Percentiles rank a stretch among this genome's conserved stretches.
Conservation (phyloP, 35 echinoderm and acorn worm species). For the Amphiura filiformis region DNA sequence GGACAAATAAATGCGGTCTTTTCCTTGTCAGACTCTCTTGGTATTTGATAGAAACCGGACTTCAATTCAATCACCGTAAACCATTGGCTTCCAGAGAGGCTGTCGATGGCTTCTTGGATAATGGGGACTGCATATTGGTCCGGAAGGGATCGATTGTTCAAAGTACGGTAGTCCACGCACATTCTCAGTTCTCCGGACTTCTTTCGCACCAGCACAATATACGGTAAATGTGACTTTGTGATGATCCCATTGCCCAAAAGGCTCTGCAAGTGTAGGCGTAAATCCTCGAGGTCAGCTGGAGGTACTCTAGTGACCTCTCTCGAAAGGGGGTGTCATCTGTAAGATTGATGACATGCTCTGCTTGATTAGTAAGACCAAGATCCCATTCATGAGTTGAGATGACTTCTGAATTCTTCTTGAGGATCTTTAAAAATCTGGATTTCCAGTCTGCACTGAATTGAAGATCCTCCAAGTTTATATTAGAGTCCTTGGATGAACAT, state of each 20-base stretch:
- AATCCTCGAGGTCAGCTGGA: constrained; percentile 24
- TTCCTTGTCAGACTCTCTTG: constrained; percentile 29
- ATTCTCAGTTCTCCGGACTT: constrained; percentile 41
- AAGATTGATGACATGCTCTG: constrained; percentile 29
- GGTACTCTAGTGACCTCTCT: constrained; percentile 19
- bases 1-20: constrained; percentile 74
- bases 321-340: constrained; percentile 40
- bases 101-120: constrained; percentile 45
- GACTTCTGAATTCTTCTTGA: too few relatives aligned
- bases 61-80: constrained; percentile 61
- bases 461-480: background rate
- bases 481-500: too few relatives aligned
- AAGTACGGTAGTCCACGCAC: constrained; percentile 66
- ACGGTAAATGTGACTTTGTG: constrained; percentile 17
- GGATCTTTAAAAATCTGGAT: too few relatives aligned
- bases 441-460: too few relatives aligned
- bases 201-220: constrained; percentile 64
- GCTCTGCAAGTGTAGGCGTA: constrained; percentile 17
- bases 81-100: constrained; percentile 31
- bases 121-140: constrained; percentile 56
- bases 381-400: constrained; percentile 17
- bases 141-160: constrained; percentile 42
- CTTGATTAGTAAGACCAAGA: constrained; percentile 17
- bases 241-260: constrained; percentile 33
- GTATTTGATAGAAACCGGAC: constrained; percentile 58